Evolutionary conservation across 2,888 invertebrate genomes (phyloP).

Genomic region (Polyommatus icarus): DNA sequence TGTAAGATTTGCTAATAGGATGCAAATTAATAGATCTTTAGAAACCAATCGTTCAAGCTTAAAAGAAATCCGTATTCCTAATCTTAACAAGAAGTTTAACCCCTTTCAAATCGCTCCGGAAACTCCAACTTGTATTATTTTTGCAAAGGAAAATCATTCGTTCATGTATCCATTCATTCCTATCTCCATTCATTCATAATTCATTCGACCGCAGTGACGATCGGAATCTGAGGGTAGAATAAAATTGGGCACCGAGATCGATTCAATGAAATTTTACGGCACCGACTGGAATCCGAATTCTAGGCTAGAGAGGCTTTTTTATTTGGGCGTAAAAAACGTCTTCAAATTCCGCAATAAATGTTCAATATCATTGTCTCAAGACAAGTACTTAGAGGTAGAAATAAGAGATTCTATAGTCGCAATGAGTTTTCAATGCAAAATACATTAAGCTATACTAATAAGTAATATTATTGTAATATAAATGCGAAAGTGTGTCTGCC

Average conservation of each 20-base stretch:
- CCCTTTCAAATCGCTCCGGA: background rate
- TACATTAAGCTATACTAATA: too few relatives aligned
- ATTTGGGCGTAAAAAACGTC: background rate
- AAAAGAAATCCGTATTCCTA: too few relatives aligned
- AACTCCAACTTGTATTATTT: background rate
- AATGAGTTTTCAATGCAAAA: too few relatives aligned
- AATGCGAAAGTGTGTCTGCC: too few relatives aligned
- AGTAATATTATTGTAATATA: too few relatives aligned
- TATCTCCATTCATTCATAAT: slow-evolving; percentile 22
- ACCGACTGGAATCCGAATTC: background rate
- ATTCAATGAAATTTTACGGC: slow-evolving; percentile 18
- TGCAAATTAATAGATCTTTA: too few relatives aligned
- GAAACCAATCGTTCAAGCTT: too few relatives aligned
- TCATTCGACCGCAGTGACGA: background rate
- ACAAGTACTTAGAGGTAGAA: background rate
- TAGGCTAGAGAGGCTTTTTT: background rate
- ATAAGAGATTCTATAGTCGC: too few relatives aligned
- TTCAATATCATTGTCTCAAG: background rate
- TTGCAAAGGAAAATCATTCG: slow-evolving; percentile 1
- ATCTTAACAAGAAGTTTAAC: too few relatives aligned
- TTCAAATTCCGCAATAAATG: background rate
- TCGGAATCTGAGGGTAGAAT: slow-evolving; percentile 6
- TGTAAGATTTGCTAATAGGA: too few relatives aligned
- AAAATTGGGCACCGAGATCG: slow-evolving; percentile 1
- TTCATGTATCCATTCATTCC: slow-evolving; percentile 11